Conservation (phyloP, 1,140 invertebrate species). For the Oppia nitens region DNA sequence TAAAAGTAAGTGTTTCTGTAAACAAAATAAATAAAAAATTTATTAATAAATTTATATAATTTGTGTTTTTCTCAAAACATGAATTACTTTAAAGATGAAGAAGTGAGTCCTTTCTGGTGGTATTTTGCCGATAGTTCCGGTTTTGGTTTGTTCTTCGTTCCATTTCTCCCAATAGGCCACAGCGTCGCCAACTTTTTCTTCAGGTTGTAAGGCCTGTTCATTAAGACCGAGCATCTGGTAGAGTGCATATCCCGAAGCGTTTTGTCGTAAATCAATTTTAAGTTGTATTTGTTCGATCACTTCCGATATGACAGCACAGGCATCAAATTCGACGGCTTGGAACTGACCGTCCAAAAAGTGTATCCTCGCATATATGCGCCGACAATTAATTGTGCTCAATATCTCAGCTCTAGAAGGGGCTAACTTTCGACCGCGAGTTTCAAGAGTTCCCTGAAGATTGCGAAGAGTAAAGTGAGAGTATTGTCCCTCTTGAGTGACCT, state of each 20-base stretch:
- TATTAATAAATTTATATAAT: slow-evolving; percentile 7
- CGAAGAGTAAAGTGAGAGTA: slow-evolving; percentile 85
- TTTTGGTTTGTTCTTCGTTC: slow-evolving; percentile 20
- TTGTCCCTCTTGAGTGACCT: slow-evolving; percentile 79
- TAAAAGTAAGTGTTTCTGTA: slow-evolving; percentile 84
- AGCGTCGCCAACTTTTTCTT: slow-evolving; percentile 81
- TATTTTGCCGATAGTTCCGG: not conserved
- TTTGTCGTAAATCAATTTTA: slow-evolving; percentile 72
- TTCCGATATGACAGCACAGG: slow-evolving; percentile 76
- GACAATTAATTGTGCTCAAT: slow-evolving; percentile 70
- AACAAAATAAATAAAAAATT: slow-evolving; percentile 38
- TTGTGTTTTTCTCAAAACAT: not conserved
- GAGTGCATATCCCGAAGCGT: slow-evolving; percentile 59
- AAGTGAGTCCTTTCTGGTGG: slow-evolving; percentile 22
- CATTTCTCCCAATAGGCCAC: slow-evolving; percentile 86
- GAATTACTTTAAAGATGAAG: slow-evolving; percentile 31
- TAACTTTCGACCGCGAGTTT: slow-evolving; percentile 66
- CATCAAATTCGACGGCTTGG: slow-evolving; percentile 84
- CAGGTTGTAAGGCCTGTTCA: slow-evolving; percentile 44
- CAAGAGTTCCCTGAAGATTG: slow-evolving; percentile 48
- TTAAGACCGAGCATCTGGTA: slow-evolving; percentile 37
- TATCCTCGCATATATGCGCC: slow-evolving; percentile 75
- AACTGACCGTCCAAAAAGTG: slow-evolving; percentile 88
- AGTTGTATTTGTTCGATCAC: slow-evolving; percentile 51
- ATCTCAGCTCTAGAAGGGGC: slow-evolving; percentile 86